Base-by-base conservation (phyloP, 1,140 invertebrate species). In the Solenopsis fugax region DNA sequence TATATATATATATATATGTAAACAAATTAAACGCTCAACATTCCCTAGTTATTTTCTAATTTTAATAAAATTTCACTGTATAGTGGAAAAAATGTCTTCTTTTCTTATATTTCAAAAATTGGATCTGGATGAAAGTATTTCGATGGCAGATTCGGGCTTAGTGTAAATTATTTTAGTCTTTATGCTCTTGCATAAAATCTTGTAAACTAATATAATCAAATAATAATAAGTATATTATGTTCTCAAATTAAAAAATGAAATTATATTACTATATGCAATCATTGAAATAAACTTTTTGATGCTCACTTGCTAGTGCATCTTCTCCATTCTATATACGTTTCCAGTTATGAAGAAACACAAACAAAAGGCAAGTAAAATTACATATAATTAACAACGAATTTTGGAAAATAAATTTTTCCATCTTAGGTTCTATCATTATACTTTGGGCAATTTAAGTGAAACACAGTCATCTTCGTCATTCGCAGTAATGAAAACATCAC, bases 401-500 rank as follows among this genome's bases (percentile, higher is more conserved):
- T 24, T 4, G 29, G 58, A 76, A 50, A 62, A 34, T 29, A 84
- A 50, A 76, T 48, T 34, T 60, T 58, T 37, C 48, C 24, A 54
- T 52, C 10, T 37, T 50, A 21, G 24, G 24, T 41, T 41, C 41
- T 41, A 41, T 41, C 41, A 41, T 41, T 41, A 48, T 37, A 16
- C 18, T 56, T 56, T 34, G 10, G 45, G 52, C 24, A 52, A 64
- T 76, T 24, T 50, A 3, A 62, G 4, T 10, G 29, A 45, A 64
- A 41, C 24, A 29, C 9, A 67, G 60, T 80, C 24, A 78, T 64
- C 29, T 52, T 24, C 21, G 58, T 54, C 24, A n/a, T n/a, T 84
- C 37, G 10, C 21, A n/a, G 45, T 50, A 48, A 82, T 24, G 54
- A 50, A 58, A 62, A 13, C 69, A 12, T 60, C 24, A 80, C 24